phyloP scores from a whole-genome alignment of 1,140 invertebrate genomes.

The Hyles vespertilio region DNA sequence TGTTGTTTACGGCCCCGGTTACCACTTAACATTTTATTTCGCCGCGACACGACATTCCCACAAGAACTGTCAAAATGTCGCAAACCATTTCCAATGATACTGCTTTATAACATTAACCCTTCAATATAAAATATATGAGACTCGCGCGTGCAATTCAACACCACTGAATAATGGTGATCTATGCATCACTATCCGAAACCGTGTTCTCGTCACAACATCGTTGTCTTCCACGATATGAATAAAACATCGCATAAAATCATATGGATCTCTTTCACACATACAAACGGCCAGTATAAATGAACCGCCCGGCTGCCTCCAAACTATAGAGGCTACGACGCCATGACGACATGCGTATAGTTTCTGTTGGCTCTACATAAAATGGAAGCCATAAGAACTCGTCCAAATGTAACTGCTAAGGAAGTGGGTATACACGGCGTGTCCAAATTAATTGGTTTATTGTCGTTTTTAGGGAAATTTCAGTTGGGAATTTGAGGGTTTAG shows the following conservation, averaged over 20 bases:
- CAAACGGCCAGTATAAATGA: slow-evolving; percentile 19
- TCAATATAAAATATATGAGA: too few species aligned
- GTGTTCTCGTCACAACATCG: slow-evolving; percentile 44
- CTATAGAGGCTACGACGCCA: slow-evolving; percentile 1
- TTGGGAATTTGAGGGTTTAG: too few species aligned
- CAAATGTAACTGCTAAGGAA: slow-evolving; percentile 16
- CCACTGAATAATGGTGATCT: slow-evolving; percentile 30
- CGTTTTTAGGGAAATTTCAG: not conserved
- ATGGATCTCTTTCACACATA: slow-evolving; percentile 43
- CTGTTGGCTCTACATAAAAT: slow-evolving; percentile 13
- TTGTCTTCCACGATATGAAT: slow-evolving; percentile 55
- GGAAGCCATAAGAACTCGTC: slow-evolving; percentile 16
- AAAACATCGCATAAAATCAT: slow-evolving; percentile 52
- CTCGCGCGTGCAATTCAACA: not conserved
- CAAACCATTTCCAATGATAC: too few species aligned
- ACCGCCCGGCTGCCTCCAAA: not conserved
- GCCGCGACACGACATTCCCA: too few species aligned
- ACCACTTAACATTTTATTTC: too few species aligned
- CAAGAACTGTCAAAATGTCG: too few species aligned
- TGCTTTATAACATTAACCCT: too few species aligned
- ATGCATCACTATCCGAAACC: slow-evolving; percentile 41
- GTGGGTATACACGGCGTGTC: slow-evolving; percentile 21
- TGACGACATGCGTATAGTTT: not conserved
- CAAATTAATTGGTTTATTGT: slow-evolving; percentile 23
- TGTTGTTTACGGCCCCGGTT: too few species aligned